Percentiles rank a stretch among this genome's conserved stretches.
Conservation (phyloP, 2,888 invertebrate genomes). For the Buathra laborator region DNA sequence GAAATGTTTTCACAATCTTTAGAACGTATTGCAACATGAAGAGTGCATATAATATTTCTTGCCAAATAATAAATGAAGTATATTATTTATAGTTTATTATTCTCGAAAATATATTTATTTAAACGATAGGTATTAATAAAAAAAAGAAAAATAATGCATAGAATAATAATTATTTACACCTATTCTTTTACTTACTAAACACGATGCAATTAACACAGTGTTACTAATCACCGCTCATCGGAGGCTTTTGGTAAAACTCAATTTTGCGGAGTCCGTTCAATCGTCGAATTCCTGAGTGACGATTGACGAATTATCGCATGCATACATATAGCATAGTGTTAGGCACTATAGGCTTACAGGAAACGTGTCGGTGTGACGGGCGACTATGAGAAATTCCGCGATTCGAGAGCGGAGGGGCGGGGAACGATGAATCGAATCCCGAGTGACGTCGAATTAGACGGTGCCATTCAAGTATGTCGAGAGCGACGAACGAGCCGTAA, state of each 20-base stretch:
- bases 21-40: too few relatives aligned
- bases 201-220: neutral
- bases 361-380: neutral
- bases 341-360: neutral
- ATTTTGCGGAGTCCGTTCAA: neutral
- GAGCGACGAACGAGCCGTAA: constrained; percentile 1
- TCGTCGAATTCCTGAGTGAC: neutral
- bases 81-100: too few relatives aligned
- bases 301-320: constrained; percentile 9
- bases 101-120: too few relatives aligned
- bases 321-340: neutral
- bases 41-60: too few relatives aligned
- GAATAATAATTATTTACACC: too few relatives aligned
- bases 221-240: neutral
- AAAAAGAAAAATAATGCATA: too few relatives aligned
- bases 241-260: neutral
- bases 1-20: too few relatives aligned
- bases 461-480: constrained; percentile 52
- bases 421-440: constrained; percentile 52
- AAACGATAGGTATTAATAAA: too few relatives aligned
- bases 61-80: too few relatives aligned
- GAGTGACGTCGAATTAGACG: constrained; percentile 58
- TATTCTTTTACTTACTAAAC: too few relatives aligned
- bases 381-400: constrained; percentile 39
- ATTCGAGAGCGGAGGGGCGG: constrained; percentile 3